A percentile compares a stretch with the other conserved stretches of the same genome.
Evolutionary conservation across 1,140 invertebrate species (phyloP).

Genomic region (Formica selysi): DNA sequence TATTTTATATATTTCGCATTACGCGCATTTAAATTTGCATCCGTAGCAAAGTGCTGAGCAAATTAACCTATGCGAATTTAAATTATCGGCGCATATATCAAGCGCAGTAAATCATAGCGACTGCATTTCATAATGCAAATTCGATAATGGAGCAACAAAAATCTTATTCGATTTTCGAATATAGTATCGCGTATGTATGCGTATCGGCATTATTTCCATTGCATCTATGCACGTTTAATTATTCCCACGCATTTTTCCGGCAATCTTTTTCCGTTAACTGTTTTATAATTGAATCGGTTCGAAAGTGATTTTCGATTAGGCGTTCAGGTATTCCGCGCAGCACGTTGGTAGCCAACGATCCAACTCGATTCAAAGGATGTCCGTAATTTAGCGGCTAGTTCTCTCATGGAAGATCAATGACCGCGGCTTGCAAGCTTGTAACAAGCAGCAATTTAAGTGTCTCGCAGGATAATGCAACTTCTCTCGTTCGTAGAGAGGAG

Average conservation of each 20-base stretch:
- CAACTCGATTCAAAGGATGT: constrained; percentile 45
- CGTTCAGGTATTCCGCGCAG: constrained; percentile 27
- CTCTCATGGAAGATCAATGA: constrained; percentile 51
- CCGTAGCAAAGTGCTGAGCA: constrained; percentile 29
- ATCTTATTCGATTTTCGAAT: constrained; percentile 45
- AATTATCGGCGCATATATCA: constrained; percentile 44
- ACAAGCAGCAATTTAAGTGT: constrained; percentile 65
- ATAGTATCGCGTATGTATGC: background rate
- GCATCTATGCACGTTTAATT: constrained; percentile 31
- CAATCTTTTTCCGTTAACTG: constrained; percentile 38
- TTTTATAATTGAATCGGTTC: constrained; percentile 55
- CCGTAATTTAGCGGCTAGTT: constrained; percentile 62
- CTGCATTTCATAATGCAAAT: constrained; percentile 56
- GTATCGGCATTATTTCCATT: constrained; percentile 23
- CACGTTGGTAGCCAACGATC: constrained; percentile 36
- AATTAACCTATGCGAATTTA: constrained; percentile 52
- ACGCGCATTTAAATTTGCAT: constrained; percentile 55
- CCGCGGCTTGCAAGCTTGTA: constrained; percentile 41
- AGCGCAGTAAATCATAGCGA: background rate
- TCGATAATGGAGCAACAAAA: constrained; percentile 60
- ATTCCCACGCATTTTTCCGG: constrained; percentile 31
- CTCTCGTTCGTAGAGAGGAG: constrained; percentile 25
- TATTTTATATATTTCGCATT: constrained; percentile 58
- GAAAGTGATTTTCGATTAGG: constrained; percentile 53
- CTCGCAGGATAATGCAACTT: constrained; percentile 46